phyloP scores from a whole-genome alignment of 2,113 vertebrate species.

The Anolis carolinensis region DNA sequence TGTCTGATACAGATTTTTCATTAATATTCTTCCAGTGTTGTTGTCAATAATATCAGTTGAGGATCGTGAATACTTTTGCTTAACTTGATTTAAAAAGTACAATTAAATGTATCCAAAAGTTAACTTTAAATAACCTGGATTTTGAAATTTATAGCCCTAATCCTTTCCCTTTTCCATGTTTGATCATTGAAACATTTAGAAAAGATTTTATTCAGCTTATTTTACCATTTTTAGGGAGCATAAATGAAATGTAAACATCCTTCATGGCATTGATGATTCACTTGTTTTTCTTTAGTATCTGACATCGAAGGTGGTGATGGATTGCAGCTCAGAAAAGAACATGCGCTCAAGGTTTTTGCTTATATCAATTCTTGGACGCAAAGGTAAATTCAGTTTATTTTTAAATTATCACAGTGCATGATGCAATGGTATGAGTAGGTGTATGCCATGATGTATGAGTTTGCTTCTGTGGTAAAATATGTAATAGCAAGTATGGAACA shows the following conservation, averaged over 20 bases:
- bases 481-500: neutral
- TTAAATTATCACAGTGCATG: constrained; percentile 1
- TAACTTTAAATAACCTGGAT: neutral
- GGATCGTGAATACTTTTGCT: neutral
- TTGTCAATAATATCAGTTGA: neutral
- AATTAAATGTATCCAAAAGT: no score
- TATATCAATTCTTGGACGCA: constrained; percentile 99
- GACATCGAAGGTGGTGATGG: constrained; percentile 95
- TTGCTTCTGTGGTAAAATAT: neutral
- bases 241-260: neutral
- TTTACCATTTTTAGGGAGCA: neutral
- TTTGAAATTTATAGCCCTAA: neutral
- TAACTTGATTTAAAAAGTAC: neutral
- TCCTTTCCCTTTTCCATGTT: neutral
- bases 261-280: neutral
- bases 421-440: neutral
- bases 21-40: neutral
- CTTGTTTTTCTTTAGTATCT: constrained; percentile 85
- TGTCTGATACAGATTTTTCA: neutral
- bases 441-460: neutral
- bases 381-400: constrained; percentile 80
- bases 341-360: constrained; percentile 97
- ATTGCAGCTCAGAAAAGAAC: constrained; percentile 97
- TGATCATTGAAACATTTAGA: neutral
- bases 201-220: fast-evolving